Percentiles rank a stretch among this genome's conserved stretches.
These are phyloP conservation scores for Labrus mixtus DNA, from an alignment of 2,113 vertebrate genomes.

Conservation along the genomic window DNA sequence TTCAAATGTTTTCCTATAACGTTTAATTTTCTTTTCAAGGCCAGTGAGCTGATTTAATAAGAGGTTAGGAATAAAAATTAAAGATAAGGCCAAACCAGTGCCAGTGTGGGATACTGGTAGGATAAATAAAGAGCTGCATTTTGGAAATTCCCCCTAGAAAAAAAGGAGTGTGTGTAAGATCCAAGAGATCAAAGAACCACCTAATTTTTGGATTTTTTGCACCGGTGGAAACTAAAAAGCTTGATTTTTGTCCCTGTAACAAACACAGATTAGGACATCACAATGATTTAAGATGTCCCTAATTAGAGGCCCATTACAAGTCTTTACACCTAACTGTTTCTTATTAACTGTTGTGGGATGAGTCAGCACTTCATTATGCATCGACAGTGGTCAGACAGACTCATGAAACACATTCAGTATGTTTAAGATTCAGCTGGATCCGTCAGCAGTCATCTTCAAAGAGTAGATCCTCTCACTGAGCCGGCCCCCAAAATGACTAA, in stretches of 20 bases:
- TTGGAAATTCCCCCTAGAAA: constrained; percentile 45
- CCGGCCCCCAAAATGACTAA: constrained; percentile 58
- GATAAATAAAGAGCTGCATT: constrained; percentile 32
- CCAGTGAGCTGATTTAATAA: constrained; percentile 50
- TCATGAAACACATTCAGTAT: constrained; percentile 55
- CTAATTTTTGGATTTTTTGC: background rate
- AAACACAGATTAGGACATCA: constrained; percentile 10
- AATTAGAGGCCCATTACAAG: constrained; percentile 22
- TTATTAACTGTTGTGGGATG: constrained; percentile 46
- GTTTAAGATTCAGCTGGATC: constrained; percentile 44
- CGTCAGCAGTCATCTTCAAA: constrained; percentile 58
- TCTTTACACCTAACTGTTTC: constrained; percentile 34
- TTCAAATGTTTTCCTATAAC: background rate
- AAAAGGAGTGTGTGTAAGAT: constrained; percentile 6
- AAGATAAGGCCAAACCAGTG: constrained; percentile 52
- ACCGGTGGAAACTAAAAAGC: background rate
- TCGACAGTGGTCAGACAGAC: constrained; percentile 48
- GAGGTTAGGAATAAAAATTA: constrained; percentile 61
- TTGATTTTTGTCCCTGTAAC: constrained; percentile 30
- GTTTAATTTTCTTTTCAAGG: constrained; percentile 1
- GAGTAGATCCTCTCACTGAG: constrained; percentile 38
- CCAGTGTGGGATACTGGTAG: constrained; percentile 31
- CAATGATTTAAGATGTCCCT: constrained; percentile 28
- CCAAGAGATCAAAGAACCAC: background rate
- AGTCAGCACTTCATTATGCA: constrained; percentile 60